A percentile compares a stretch with the other conserved stretches of the same genome.
Evolutionary conservation across 2,888 invertebrate species (phyloP).

Genomic region (Penaeus monodon): DNA sequence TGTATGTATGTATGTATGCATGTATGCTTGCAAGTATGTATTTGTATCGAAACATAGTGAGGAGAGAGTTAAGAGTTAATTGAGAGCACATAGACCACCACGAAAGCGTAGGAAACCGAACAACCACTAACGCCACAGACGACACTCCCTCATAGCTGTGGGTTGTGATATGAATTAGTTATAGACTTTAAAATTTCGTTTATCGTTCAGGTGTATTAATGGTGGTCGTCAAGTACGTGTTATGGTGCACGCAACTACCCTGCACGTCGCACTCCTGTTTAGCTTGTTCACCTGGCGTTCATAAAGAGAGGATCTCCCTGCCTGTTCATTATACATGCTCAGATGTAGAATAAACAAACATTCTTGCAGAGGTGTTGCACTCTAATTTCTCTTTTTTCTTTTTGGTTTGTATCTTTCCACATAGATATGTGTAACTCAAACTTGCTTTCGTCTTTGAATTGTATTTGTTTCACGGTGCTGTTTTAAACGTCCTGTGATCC

Average conservation of each 20-base stretch:
- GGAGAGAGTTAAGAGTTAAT: not conserved
- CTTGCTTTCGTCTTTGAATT: too few relatives aligned
- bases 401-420: not conserved
- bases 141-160: slow-evolving; percentile 20
- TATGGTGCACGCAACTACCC: slow-evolving; percentile 16
- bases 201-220: slow-evolving; percentile 48
- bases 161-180: slow-evolving; percentile 43
- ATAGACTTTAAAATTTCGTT: slow-evolving; percentile 37
- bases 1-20: too few relatives aligned
- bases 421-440: not conserved
- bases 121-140: not conserved
- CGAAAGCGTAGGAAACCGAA: not conserved
- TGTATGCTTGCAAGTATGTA: too few relatives aligned
- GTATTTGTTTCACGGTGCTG: too few relatives aligned
- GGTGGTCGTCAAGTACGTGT: slow-evolving; percentile 33
- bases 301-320: too few relatives aligned
- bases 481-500: not conserved
- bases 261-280: not conserved
- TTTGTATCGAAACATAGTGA: not conserved
- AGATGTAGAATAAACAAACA: too few relatives aligned
- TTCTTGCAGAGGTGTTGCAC: not conserved
- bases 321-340: too few relatives aligned
- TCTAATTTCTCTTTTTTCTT: not conserved
- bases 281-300: too few relatives aligned
- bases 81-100: not conserved